Evolutionary conservation across 2,888 invertebrate genomes (phyloP).

Genomic region (Physocephala rufipes): DNA sequence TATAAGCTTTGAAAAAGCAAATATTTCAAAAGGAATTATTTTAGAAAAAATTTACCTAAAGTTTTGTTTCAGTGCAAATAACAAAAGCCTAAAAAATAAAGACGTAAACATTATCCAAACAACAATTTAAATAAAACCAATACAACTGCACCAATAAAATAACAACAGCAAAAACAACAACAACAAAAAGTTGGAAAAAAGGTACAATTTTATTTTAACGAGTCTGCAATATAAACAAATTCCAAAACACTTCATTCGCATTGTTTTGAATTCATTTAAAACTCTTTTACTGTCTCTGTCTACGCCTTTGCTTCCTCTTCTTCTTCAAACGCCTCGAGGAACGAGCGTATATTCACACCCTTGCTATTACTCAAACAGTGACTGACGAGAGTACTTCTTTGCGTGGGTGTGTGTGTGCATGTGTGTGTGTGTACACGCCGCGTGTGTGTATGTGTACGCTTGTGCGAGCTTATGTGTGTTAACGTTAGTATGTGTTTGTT

Average conservation of each 20-base stretch:
- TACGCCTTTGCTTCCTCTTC: neutral
- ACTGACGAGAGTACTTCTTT: neutral
- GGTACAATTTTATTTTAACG: constrained; percentile 27
- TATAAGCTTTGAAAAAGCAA: too few relatives aligned
- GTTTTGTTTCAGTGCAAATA: neutral
- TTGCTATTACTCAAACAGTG: neutral
- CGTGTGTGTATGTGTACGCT: neutral
- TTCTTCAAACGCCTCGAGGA: too few relatives aligned
- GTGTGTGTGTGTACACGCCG: neutral
- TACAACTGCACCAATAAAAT: neutral
- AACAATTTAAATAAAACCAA: constrained; percentile 29
- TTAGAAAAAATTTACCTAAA: neutral
- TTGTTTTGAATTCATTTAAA: too few relatives aligned
- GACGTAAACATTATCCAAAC: constrained; percentile 18
- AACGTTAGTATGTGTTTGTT: too few relatives aligned
- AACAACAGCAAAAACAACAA: constrained; percentile 12
- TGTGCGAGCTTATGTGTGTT: neutral
- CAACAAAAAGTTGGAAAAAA: neutral
- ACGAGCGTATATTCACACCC: too few relatives aligned
- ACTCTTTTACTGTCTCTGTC: neutral
- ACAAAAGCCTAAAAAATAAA: neutral
- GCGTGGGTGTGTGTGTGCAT: constrained; percentile 12
- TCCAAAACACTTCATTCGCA: neutral
- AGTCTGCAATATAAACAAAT: constrained; percentile 29
- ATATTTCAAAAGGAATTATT: neutral